phyloP scores from a whole-genome alignment of 2,888 invertebrate genomes.

The Drosophila kuntzei region DNA sequence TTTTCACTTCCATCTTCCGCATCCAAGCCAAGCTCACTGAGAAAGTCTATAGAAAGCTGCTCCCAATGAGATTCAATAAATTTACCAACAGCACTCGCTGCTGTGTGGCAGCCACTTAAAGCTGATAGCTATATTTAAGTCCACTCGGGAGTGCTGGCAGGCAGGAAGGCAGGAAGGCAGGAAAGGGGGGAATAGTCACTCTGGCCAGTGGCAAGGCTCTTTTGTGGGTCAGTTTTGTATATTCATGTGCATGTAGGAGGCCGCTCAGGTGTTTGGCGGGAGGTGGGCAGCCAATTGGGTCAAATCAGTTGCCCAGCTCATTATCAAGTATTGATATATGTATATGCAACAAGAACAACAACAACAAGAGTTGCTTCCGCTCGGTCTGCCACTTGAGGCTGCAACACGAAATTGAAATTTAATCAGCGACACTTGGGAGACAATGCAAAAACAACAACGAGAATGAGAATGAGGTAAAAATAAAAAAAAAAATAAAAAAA shows the following conservation, averaged over 20 bases:
- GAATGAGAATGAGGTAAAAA: conserved; percentile 18
- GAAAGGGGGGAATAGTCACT: neutral
- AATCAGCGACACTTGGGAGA: conserved; percentile 62
- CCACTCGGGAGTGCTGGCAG: conserved; percentile 16
- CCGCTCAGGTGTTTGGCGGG: conserved; percentile 24
- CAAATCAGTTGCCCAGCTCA: conserved; percentile 62
- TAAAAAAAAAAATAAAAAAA: too few species aligned
- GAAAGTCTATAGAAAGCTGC: conserved; percentile 64
- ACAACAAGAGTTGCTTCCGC: conserved; percentile 32
- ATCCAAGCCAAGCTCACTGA: conserved; percentile 44
- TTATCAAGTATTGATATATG: conserved; percentile 52
- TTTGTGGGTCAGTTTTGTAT: conserved; percentile 68
- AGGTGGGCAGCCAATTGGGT: conserved; percentile 55
- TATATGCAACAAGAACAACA: conserved; percentile 1
- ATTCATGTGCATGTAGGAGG: conserved; percentile 25
- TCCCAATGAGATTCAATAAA: conserved; percentile 76
- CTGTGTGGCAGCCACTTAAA: conserved; percentile 72
- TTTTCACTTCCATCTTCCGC: conserved; percentile 68
- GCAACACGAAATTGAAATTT: conserved; percentile 62
- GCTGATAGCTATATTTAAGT: conserved; percentile 79
- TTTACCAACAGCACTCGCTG: conserved; percentile 51
- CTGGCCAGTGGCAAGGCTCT: conserved; percentile 57
- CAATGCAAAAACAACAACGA: conserved; percentile 42
- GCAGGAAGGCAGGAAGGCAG: too few species aligned
- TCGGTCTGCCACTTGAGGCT: conserved; percentile 40